These are phyloP conservation scores for Atherinomorus stipes DNA, from an alignment of 2,113 vertebrate genomes.

Conservation along the genomic window DNA sequence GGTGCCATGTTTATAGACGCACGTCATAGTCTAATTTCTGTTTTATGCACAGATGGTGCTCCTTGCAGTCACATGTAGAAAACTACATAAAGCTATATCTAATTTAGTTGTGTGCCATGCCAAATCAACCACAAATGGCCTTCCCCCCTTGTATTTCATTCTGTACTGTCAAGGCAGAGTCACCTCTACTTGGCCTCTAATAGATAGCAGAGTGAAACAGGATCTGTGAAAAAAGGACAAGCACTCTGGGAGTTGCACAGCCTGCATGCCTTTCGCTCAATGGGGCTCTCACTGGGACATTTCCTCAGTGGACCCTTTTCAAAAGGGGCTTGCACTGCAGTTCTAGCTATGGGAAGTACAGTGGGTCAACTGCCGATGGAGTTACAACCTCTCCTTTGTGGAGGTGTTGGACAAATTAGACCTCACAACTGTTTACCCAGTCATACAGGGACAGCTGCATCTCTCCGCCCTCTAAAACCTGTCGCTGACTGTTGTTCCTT, in stretches of 20 bases:
- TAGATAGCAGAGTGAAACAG: constrained; percentile 73
- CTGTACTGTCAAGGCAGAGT: constrained; percentile 38
- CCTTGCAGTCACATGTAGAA: constrained; percentile 15
- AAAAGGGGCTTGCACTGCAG: constrained; percentile 70
- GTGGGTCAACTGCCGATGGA: constrained; percentile 78
- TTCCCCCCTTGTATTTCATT: constrained; percentile 2
- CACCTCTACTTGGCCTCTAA: constrained; percentile 56
- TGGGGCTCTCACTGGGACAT: constrained; percentile 66
- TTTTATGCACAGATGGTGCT: constrained; percentile 17
- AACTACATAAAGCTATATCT: constrained; percentile 6
- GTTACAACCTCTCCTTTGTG: constrained; percentile 78
- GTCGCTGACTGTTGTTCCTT: constrained; percentile 67
- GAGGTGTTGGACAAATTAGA: constrained; percentile 79
- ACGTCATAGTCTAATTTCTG: constrained; percentile 17
- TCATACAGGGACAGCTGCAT: constrained; percentile 78
- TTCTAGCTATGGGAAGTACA: constrained; percentile 74
- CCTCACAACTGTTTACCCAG: constrained; percentile 76
- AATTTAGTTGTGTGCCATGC: constrained; percentile 33
- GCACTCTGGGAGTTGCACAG: constrained; percentile 64
- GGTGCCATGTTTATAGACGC: constrained; percentile 16
- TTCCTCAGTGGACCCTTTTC: constrained; percentile 65
- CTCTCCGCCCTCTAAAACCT: constrained; percentile 63
- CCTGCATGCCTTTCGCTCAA: constrained; percentile 73
- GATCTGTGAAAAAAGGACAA: constrained; percentile 64
- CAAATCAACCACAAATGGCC: constrained; percentile 42